Evolutionary conservation across 2,113 vertebrate species (phyloP).

Genomic region (Zeus faber): DNA sequence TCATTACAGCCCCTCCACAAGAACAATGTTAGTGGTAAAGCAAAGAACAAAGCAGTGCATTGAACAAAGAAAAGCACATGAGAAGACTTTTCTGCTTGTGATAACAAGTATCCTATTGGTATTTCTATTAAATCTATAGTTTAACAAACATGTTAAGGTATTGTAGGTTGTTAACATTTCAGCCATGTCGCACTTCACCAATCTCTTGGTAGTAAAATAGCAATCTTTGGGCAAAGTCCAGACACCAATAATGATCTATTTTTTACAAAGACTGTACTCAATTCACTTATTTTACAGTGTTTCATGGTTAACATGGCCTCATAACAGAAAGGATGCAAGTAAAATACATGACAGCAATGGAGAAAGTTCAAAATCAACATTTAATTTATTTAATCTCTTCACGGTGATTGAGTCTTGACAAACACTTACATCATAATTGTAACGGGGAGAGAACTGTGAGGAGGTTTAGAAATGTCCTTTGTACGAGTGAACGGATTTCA

Average conservation of each 20-base stretch:
- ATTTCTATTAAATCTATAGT: constrained; percentile 29
- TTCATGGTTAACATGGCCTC: no score
- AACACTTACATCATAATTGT: constrained; percentile 66
- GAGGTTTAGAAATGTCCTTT: constrained; percentile 44
- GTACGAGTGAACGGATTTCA: constrained; percentile 40
- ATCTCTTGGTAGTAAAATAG: constrained; percentile 16
- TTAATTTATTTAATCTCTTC: constrained; percentile 72
- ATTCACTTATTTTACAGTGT: no score
- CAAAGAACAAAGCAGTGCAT: no score
- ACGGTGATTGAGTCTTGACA: constrained; percentile 53
- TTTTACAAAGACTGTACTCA: constrained; percentile 6
- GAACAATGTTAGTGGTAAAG: no score
- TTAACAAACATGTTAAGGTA: constrained; percentile 53
- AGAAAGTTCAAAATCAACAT: constrained; percentile 53
- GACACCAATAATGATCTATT: constrained; percentile 4
- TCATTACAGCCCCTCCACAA: not conserved
- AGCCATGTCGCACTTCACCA: constrained; percentile 61
- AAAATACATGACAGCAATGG: constrained; percentile 5
- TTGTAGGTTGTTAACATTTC: constrained; percentile 59
- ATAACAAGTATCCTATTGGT: constrained; percentile 24
- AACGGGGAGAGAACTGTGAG: constrained; percentile 55
- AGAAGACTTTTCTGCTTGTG: no score
- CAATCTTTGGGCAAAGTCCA: constrained; percentile 3
- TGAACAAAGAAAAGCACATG: no score
- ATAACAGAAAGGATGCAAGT: no score